Conservation (phyloP, 2,888 invertebrate genomes). For the Hydrotaea diabolus region DNA sequence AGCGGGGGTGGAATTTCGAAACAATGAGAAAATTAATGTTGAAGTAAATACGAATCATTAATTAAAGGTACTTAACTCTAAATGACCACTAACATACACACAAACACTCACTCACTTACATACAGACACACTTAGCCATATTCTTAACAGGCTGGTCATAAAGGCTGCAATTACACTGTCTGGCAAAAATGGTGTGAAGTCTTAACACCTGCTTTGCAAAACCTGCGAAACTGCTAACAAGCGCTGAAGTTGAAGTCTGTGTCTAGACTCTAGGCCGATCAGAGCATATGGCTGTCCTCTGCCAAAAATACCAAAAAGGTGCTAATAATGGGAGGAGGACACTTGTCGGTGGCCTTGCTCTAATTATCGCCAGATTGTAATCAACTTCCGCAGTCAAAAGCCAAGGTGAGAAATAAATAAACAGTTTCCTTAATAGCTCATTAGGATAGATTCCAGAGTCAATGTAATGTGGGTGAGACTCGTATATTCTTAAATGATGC, state of each 20-base stretch:
- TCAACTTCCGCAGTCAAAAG: not conserved
- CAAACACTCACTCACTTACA: slow-evolving; percentile 24
- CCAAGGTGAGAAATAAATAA: too few species aligned
- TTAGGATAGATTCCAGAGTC: too few species aligned
- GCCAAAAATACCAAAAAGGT: not conserved
- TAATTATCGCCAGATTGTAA: slow-evolving; percentile 10
- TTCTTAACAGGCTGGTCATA: too few species aligned
- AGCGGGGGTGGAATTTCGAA: slow-evolving; percentile 40
- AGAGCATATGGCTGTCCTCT: not conserved
- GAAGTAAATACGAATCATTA: slow-evolving; percentile 64
- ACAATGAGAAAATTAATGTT: slow-evolving; percentile 64
- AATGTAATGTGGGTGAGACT: too few species aligned
- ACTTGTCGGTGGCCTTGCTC: not conserved
- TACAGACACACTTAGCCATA: not conserved
- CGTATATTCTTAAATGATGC: too few species aligned
- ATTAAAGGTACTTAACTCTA: slow-evolving; percentile 61
- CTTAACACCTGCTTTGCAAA: slow-evolving; percentile 28
- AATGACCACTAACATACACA: slow-evolving; percentile 54
- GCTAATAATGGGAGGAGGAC: slow-evolving; percentile 7
- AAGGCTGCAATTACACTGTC: not conserved
- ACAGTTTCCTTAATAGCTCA: too few species aligned
- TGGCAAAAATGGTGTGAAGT: slow-evolving; percentile 38
- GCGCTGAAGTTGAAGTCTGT: not conserved
- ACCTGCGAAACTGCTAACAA: not conserved
- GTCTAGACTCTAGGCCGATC: slow-evolving; percentile 32